phyloP scores from a whole-genome alignment of 2,797 vertebrate species.

The Crax fasciolata region DNA sequence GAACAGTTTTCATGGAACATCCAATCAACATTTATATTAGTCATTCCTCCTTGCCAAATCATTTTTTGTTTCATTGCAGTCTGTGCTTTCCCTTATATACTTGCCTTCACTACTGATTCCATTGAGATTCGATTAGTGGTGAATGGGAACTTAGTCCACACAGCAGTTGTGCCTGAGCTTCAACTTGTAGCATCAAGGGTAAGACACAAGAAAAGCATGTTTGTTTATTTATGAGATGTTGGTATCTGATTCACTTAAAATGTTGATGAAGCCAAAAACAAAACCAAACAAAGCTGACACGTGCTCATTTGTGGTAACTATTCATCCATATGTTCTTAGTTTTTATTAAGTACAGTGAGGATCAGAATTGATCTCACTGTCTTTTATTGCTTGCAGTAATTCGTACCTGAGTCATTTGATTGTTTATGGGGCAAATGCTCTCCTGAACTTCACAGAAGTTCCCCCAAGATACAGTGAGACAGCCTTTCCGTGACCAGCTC shows the following conservation, averaged over 20 bases:
- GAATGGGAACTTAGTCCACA: slow-evolving; percentile 99
- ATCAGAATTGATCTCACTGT: not conserved
- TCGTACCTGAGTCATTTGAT: not conserved
- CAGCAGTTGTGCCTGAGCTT: slow-evolving; percentile 94
- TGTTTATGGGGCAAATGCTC: not conserved
- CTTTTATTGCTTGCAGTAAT: not conserved
- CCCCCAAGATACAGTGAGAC: not conserved
- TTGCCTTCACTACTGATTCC: slow-evolving; percentile 98
- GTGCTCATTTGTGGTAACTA: not conserved
- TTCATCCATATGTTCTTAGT: not conserved
- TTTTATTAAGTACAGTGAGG: not conserved
- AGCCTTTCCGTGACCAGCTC: not conserved
- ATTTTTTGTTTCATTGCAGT: slow-evolving; percentile 83
- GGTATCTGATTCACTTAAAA: not conserved
- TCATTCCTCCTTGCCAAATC: slow-evolving; percentile 4
- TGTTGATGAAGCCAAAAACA: not conserved
- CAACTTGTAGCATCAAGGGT: slow-evolving; percentile 96
- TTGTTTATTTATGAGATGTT: not conserved
- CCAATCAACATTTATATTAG: not conserved
- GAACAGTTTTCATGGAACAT: not conserved
- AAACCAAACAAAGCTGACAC: not conserved
- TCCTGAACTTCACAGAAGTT: not conserved
- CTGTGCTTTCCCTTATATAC: slow-evolving; percentile 97
- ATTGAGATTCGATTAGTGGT: slow-evolving; percentile 98
- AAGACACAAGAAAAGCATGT: slow-evolving; percentile 67